Conservation (phyloP, 2,113 vertebrate species). For the Bothrops jararaca region DNA sequence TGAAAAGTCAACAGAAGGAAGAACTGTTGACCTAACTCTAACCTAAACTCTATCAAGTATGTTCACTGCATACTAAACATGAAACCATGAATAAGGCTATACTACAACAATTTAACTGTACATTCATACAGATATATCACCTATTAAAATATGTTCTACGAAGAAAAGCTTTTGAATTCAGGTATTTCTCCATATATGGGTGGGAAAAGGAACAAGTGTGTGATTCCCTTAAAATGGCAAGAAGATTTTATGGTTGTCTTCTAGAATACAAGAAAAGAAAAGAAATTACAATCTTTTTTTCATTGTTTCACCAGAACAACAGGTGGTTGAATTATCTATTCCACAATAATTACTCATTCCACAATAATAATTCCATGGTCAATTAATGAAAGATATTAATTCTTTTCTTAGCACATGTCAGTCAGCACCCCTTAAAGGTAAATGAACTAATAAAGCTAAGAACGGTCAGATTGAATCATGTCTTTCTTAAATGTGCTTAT, state of each 20-base stretch:
- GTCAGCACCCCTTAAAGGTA: not conserved
- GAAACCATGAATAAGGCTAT: not conserved
- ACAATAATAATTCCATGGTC: not conserved
- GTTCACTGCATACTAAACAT: not conserved
- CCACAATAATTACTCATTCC: not conserved
- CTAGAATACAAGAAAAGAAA: not conserved
- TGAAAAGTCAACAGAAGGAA: not conserved
- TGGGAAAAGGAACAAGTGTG: not conserved
- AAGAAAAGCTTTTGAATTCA: not conserved
- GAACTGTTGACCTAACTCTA: not conserved
- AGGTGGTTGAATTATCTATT: not conserved
- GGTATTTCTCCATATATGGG: not conserved
- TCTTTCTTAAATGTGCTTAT: not conserved
- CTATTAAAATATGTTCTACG: not conserved
- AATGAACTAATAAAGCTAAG: not conserved
- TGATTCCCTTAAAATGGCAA: not conserved
- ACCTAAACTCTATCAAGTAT: not conserved
- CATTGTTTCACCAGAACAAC: not conserved
- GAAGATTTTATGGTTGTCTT: not conserved
- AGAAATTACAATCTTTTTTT: not conserved
- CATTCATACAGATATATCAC: not conserved
- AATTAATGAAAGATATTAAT: not conserved
- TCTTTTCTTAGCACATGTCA: not conserved
- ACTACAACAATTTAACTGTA: not conserved
- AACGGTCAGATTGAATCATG: not conserved